Evolutionary conservation across 1,140 invertebrate genomes (phyloP), one percentile per base, ranked within the genome.

Genomic region (Drosophila nigromelanica): DNA sequence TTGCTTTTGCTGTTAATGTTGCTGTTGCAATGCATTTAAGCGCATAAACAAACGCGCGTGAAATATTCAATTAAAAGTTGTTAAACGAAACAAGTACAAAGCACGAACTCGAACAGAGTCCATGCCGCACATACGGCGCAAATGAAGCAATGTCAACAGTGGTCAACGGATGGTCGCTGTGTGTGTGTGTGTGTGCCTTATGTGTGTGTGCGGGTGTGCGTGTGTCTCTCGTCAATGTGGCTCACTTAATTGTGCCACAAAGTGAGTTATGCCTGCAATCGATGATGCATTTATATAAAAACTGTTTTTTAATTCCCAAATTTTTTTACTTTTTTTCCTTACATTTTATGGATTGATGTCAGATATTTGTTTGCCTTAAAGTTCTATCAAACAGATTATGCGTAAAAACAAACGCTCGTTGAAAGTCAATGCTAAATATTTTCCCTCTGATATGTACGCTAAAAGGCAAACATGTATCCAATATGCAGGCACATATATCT

Each of bases 41-140:
- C 56, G 62, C 62, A 80, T 64, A 77, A 80, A 72, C 81, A 75
- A 68, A 67, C 69, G 24, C 58, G 42, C 43, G 75, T 68, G 82
- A 78, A 78, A 87, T 87, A 86, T 86, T 86, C 81, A 86, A 86
- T 86, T 86, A 86, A 85, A 87, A 62, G 75, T 67, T 76, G 82
- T 86, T 80, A 85, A 85, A 78, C 71, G 77, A 80, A 80, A 86
- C 81, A 80, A 86, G 86, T 80, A 86, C 77, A 80, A 63, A 68
- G 61, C 64, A 52, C 42, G 7, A 62, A 58, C 39, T 54, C 15
- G 40, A 39, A 39, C 43, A 42, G 30, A 37, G 27, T n/a, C 10
- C 24, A 15, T 43, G 66, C 43, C 48, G 47, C 63, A 71, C 60
- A 71, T 60, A 33, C 61, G 69, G 47, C 70, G 66, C 52, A 71